Percentiles rank a stretch among this genome's conserved stretches.
Conservation (phyloP, 2,113 vertebrate species). For the Astur gentilis region DNA sequence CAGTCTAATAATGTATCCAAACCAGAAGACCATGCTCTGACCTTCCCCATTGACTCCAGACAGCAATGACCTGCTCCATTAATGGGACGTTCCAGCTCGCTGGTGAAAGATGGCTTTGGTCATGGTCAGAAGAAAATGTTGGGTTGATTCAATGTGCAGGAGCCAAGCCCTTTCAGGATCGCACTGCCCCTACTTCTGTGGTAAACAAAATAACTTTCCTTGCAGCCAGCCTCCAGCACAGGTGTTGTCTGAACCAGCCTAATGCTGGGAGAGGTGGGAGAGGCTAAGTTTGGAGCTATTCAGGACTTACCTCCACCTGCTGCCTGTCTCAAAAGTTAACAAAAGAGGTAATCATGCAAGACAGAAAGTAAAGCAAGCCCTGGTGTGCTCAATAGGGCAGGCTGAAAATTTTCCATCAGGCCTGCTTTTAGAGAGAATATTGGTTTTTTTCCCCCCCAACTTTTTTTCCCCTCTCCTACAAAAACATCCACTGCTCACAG, state of each 20-base stretch:
- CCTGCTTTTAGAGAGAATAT: not conserved
- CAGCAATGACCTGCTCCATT: not conserved
- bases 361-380: not conserved
- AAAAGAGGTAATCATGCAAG: no score
- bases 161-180: not conserved
- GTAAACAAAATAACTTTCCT: not conserved
- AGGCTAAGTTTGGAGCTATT: not conserved
- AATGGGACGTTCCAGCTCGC: not conserved
- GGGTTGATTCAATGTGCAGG: not conserved
- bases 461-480: not conserved
- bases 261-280: not conserved
- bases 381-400: not conserved
- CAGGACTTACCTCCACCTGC: no score
- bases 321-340: no score
- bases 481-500: not conserved
- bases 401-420: not conserved
- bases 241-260: not conserved
- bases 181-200: not conserved
- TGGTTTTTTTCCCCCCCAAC: not conserved
- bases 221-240: not conserved
- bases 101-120: not conserved
- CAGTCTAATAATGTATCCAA: rapidly evolving
- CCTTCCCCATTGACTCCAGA: not conserved
- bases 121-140: not conserved
- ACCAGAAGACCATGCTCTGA: not conserved